phyloP scores from a whole-genome alignment of 2,797 vertebrate species.

The Poeciliopsis infans region DNA sequence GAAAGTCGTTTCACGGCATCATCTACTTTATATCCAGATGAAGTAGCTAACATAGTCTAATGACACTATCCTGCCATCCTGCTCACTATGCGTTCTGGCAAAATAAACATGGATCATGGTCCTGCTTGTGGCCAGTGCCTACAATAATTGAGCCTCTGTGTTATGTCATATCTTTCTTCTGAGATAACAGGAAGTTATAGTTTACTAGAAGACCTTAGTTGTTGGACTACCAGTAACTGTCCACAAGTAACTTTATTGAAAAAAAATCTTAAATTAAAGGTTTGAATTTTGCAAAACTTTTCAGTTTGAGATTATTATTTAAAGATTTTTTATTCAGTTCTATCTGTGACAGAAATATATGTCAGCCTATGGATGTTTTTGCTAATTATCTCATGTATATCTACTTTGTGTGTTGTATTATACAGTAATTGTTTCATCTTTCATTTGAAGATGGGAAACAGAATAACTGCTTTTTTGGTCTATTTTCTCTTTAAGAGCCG shows the following conservation, averaged over 20 bases:
- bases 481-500: neutral
- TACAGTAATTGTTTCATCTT: slow-evolving; percentile 3
- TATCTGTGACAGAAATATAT: neutral
- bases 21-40: no score
- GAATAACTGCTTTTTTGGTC: neutral
- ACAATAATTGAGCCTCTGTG: neutral
- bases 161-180: neutral
- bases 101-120: neutral
- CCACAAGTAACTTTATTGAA: neutral
- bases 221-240: neutral
- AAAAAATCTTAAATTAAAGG: neutral
- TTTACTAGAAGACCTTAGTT: neutral
- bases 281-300: neutral
- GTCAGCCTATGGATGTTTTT: slow-evolving; percentile 6
- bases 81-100: neutral
- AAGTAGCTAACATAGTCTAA: no score
- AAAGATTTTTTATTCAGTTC: neutral
- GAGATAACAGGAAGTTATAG: neutral
- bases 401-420: neutral
- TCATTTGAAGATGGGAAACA: slow-evolving; percentile 4
- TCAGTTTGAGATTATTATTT: neutral
- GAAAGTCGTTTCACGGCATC: neutral
- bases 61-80: neutral
- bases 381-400: slow-evolving; percentile 24
- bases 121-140: neutral